Conservation (phyloP, 2,797 vertebrate species). For the Hippopotamyrus pictus region DNA sequence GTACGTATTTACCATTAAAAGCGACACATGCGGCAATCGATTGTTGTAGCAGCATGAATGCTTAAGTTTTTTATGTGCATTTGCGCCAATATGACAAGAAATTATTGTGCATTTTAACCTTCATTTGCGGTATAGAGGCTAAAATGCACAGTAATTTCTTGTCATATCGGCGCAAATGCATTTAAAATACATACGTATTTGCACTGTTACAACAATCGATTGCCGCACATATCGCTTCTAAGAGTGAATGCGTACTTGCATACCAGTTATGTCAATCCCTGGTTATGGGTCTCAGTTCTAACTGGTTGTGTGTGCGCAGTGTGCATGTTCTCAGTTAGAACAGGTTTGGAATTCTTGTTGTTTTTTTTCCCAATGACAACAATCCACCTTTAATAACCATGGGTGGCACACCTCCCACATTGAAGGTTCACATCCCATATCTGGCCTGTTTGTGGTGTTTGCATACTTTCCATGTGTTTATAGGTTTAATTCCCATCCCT, state of each 20-base stretch:
- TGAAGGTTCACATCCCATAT: not conserved
- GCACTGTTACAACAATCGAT: not conserved
- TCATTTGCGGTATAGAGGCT: not conserved
- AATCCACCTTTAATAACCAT: not conserved
- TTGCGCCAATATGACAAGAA: not conserved
- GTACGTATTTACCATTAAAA: too few relatives aligned
- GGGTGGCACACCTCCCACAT: not conserved
- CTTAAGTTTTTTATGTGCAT: not conserved
- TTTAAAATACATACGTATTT: not conserved
- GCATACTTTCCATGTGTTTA: not conserved
- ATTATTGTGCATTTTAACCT: not conserved
- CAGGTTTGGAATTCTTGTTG: not conserved
- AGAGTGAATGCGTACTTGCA: not conserved
- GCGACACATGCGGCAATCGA: too few relatives aligned
- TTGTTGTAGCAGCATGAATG: not conserved
- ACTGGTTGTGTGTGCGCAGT: not conserved
- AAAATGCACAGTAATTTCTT: not conserved
- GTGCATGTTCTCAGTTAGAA: not conserved
- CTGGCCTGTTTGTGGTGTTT: not conserved
- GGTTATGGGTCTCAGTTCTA: not conserved
- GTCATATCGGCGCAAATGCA: not conserved
- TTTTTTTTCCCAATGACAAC: not conserved
- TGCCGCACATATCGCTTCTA: not conserved
- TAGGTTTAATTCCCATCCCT: not conserved
- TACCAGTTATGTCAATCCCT: not conserved